Evolutionary conservation across 2,113 vertebrate species (phyloP), one percentile per base, ranked within the genome.

Genomic region (Myocastor coypus): DNA sequence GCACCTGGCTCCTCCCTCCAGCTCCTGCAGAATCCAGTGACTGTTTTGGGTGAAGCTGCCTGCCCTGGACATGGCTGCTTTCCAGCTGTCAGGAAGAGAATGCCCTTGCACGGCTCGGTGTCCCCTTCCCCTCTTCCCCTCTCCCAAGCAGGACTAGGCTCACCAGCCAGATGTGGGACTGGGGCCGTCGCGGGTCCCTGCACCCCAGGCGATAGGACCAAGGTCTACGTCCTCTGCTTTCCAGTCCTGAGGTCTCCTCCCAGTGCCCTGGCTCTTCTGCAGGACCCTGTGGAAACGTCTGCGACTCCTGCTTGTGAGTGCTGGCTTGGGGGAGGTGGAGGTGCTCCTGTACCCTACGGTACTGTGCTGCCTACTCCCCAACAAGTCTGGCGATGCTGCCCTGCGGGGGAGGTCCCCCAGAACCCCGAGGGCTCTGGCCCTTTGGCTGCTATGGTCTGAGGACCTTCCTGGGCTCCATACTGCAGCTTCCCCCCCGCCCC

Each of bases 321-420:
- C 14, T 68, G 83, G 52, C 34, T 59, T 42, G 46, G 13, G 12
- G 13, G 17, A 7, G 40, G 7, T 0, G 3, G 55, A 22, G 7
- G 16, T 3, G 0, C 9, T 34, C n/a, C 1, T 11, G 24, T 6
- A 10, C 8, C 46, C 37, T 11, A 3, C 32, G 0, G 11, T 0
- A 1, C 7, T 32, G 16, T 0, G 10, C 26, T 34, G 50, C 16
- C 40, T 28, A 68, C 8, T 30, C 22, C 8, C 57, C n/a, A 46
- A 26, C 7, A 0, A 7, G 0, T 46, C 17, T 50, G 37, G 68
- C 17, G 40, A 50, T 61, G 26, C 61, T 52, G 17, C 34, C 22
- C 22, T 34, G 34, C 6, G 24, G 22, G 19, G n/a, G 26, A 26
- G n/a, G 1, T 7, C 10, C 22, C 57, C 69, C 7, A 5, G 68